phyloP scores from a whole-genome alignment of 2,113 vertebrate species.

The Rana temporaria region DNA sequence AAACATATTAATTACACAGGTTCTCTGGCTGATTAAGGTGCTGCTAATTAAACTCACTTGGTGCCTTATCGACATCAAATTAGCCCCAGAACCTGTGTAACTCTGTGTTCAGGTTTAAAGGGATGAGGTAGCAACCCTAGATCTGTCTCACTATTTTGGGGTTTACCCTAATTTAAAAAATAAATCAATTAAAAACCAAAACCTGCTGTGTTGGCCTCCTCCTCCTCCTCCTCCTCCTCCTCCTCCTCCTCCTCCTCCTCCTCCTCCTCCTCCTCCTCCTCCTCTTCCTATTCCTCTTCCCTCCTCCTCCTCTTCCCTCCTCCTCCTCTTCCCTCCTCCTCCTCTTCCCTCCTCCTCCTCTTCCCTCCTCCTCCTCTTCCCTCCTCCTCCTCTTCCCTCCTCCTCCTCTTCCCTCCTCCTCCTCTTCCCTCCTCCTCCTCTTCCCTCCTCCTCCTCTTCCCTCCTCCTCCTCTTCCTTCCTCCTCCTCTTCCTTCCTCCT shows the following conservation, averaged over 20 bases:
- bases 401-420: neutral
- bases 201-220: neutral
- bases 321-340: neutral
- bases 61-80: too few species aligned
- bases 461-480: neutral
- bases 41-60: too few species aligned
- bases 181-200: too few species aligned
- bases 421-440: neutral
- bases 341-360: neutral
- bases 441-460: neutral
- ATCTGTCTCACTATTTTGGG: too few species aligned
- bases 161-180: too few species aligned
- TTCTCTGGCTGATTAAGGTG: too few species aligned
- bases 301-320: neutral
- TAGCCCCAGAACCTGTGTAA: too few species aligned
- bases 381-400: neutral
- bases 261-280: neutral
- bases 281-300: neutral
- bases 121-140: too few species aligned
- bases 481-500: neutral
- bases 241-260: neutral
- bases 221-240: neutral
- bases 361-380: neutral
- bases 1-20: too few species aligned
- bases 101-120: too few species aligned